Percentiles rank a stretch among this genome's conserved stretches.
Conservation (phyloP, 2,113 vertebrate genomes). For the Axis porcinus region DNA sequence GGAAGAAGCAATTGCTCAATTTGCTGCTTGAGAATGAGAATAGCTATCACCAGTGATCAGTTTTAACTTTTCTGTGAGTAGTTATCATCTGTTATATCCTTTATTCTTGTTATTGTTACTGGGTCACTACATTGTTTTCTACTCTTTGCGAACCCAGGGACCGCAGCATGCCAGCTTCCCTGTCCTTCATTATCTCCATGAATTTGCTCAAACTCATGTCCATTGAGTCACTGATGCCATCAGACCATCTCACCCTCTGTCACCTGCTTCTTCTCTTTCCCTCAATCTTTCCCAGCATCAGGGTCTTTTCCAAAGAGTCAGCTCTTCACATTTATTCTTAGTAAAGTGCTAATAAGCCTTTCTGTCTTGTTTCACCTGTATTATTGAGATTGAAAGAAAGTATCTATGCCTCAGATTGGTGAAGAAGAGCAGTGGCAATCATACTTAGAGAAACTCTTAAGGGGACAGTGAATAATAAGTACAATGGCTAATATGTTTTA, state of each 20-base stretch:
- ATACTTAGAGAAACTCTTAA: neutral
- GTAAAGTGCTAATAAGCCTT: neutral
- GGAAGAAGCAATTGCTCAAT: neutral
- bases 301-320: neutral
- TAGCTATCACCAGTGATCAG: neutral
- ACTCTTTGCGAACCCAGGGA: neutral
- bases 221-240: neutral
- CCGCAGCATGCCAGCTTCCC: accelerated
- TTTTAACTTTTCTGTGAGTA: neutral
- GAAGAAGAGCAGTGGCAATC: neutral
- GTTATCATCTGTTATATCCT: neutral
- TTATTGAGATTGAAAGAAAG: neutral
- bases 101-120: neutral
- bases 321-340: neutral
- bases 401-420: neutral
- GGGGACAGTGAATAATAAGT: neutral
- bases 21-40: neutral
- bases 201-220: neutral
- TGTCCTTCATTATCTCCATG: neutral
- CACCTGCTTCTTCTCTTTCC: neutral
- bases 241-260: neutral
- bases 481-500: neutral
- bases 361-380: neutral
- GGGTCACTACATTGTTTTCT: neutral
- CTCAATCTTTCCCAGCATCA: neutral